A percentile compares a stretch with the other conserved stretches of the same genome.
These are phyloP conservation scores for Prosapia bicincta DNA, from an alignment of 2,888 invertebrate species.

Conservation along the genomic window DNA sequence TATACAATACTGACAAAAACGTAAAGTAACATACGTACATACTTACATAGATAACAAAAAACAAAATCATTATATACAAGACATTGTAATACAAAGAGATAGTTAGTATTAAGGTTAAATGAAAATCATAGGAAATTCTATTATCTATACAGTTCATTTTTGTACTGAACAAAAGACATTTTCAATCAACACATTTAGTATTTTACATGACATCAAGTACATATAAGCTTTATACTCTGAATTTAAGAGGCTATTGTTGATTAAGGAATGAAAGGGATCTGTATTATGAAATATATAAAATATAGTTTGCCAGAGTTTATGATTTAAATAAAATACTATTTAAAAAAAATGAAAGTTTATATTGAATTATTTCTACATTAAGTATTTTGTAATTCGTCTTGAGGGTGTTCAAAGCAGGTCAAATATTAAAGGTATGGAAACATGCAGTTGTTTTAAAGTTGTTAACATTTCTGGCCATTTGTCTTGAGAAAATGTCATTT, in stretches of 20 bases:
- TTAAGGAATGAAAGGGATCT: background rate
- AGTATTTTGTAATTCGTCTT: no score
- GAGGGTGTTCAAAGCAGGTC: no score
- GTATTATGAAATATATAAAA: background rate
- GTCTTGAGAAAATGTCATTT: no score
- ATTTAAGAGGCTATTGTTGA: no score
- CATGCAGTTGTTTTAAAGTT: no score
- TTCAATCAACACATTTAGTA: background rate
- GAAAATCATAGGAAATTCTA: background rate
- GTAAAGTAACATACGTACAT: constrained; percentile 21
- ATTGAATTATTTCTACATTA: no score
- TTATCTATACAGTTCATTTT: background rate
- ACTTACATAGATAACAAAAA: constrained; percentile 3
- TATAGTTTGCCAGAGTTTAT: background rate
- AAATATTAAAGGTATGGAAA: no score
- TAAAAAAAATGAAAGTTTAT: no score
- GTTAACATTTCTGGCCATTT: no score
- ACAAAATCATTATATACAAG: background rate
- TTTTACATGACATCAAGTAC: background rate
- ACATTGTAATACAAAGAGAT: background rate
- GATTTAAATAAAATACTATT: no score
- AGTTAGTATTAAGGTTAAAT: background rate
- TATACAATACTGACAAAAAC: constrained; percentile 25
- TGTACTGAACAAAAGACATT: background rate
- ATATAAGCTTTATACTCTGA: background rate